Base-by-base conservation (phyloP, 2,113 vertebrate species). In the Porphyrio hochstetteri region DNA sequence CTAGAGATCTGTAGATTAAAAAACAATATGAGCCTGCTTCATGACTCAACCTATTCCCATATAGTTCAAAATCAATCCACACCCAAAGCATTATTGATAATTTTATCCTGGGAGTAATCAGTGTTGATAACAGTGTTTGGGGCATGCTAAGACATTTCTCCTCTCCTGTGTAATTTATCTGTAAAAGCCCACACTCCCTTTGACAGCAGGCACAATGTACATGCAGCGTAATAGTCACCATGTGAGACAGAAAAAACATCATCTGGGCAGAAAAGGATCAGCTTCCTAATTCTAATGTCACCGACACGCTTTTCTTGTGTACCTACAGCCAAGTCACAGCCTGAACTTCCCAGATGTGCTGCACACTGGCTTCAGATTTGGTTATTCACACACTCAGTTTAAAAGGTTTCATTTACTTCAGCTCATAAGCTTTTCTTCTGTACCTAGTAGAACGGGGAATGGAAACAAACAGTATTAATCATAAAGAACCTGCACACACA, bases 41-140 rank as follows among this genome's bases (percentile, higher is more conserved):
- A 72, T 64, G 63, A 56, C 12, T 87, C 75, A 71, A 25, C 35
- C 31, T 76, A 40, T 72, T 78, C n/a, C n/a, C 19, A 29, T 40
- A 68, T n/a, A 67, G 63, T 70, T 90, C 64, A 61, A 88, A 87
- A 90, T 84, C 48, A 89, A 38, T 85, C 78, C 36, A 27, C n/a
- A 71, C 28, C 33, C 63, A 72, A 85, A 90, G 23, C 59, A 71
- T 23, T 36, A 35, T 60, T 5, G 33, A 59, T 59, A 50, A 69
- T 67, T 94, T 89, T 92, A 79, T 65, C 44, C 42, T 65, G 42
- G 48, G 20, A 82, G 76, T 85, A 91, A 91, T 60, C 91, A 85
- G 48, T 79, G 59, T 52, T 68, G 74, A 48, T 86, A 69, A 82
- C 3, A 28, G 6, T 13, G 29, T 75, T 82, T 71, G 42, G 10